Evolutionary conservation across 2,888 invertebrate species (phyloP), one percentile per base, ranked within the genome.

Genomic region (Lochmaea capreae): DNA sequence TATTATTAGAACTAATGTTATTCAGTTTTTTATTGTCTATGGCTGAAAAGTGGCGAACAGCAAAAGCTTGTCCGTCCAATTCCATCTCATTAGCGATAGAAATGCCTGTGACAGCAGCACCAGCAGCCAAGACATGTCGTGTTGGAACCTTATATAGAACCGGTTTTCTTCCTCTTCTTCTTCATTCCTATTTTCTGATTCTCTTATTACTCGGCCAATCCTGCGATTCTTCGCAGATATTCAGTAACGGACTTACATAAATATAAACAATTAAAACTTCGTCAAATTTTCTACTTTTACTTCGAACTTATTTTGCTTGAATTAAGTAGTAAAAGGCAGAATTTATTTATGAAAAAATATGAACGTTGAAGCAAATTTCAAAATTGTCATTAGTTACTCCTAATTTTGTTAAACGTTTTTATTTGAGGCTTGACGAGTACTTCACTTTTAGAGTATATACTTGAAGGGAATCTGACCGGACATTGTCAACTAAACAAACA

Each of bases 1-100:
- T 84, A 84, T 84, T 84, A 84, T 83, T 83, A 83, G 79, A 80
- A 81, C 77, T 81, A 81, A 83, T 80, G 82, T 80, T 79, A 81
- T 81, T 79, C 82, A 76, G 78, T 80, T 81, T 81, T 81, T 81
- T 80, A 77, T 75, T 77, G 78, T 73, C 77, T 79, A 78, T 78
- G 76, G 75, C 76, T 79, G 81, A 81, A 83, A 82, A 81, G 81
- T 82, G 82, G 82, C 80, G 78, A 80, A 78, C 80, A 76, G 78
- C 81, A 82, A 84, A 84, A 84, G 85, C 85, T 85, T 87, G 87
- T 87, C 87, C 85, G 83, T 87, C 87, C 87, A 86, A 87, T 87
- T 87, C 86, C 86, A 87, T 87, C 87, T 87, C 87, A 87, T 87
- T 87, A 87, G 87, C 86, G 86, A 83, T 84, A 86, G 86, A 87